Evolutionary conservation across 1,140 invertebrate genomes (phyloP), one percentile per base, ranked within the genome.

Genomic region (Coenobita brevimanus): DNA sequence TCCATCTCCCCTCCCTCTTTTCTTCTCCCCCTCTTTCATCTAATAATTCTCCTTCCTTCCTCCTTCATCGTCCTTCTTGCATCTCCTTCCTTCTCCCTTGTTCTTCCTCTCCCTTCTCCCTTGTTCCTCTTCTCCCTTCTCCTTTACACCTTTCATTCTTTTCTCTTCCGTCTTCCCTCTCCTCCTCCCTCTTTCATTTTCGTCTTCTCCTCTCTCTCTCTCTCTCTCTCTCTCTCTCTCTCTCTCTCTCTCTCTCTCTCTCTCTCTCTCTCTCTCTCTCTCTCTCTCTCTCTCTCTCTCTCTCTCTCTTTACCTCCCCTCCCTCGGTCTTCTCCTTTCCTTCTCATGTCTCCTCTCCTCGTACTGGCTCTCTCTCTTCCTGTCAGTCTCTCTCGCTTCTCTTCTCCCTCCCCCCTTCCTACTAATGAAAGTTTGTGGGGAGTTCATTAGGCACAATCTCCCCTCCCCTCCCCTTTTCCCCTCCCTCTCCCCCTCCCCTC

Each of bases 91-190:
- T 30, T 21, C 46, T 50, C 24, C 30, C 38, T 33, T 64, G 46
- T 27, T 24, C 69, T 73, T 50, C 67, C 38, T 21, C 64, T 69
- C 80, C n/a, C 80, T 46, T 33, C 67, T 62, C 67, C 36, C 67
- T 62, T 73, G 64, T 73, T 43, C 57, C 81, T 36, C 81, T n/a
- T 30, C 57, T 54, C 38, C 57, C 57, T 33, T 62, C 79, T 81
- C 57, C 57, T 54, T 81, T 54, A 38, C 79, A 62, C 79, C 57
- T 54, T 62, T 54, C 33, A 50, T 81, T 54, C 30, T 54, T 36
- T 33, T 41, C 30, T 62, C 36, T 81, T 30, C 38, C 54, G n/a
- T 54, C 41, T 41, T 62, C 57, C 24, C 54, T 21, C 54, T 36
- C 27, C 30, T 3, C 10, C 60, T 41, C 60, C 41, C 36, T 33